Evolutionary conservation across 1,140 invertebrate genomes (phyloP), one percentile per base, ranked within the genome.

Genomic region (Lepeophtheirus salmonis): DNA sequence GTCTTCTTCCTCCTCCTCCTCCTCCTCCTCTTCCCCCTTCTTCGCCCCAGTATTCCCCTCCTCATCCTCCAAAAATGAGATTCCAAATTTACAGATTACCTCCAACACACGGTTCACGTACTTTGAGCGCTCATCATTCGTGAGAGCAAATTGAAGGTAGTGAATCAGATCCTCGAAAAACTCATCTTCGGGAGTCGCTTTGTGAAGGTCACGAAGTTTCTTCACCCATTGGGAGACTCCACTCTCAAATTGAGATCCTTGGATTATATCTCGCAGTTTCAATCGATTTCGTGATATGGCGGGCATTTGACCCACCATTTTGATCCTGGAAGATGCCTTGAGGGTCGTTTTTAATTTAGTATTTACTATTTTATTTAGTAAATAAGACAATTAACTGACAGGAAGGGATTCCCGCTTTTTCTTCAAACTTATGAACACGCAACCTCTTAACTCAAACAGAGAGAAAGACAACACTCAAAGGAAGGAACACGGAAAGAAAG

Each of bases 1-100:
- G 24, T 48, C 50, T 49, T 54, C 52, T 1, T 55, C 50, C 56
- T 16, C 26, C 18, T 58, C 60, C 12, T 61, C 55, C 14, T 61
- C 56, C 17, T 56, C 2, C 17, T 57, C 26, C 13, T n/a, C 55
- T n/a, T 22, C 54, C 10, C 10, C 22, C 4, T 13, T 17, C 12
- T 12, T 22, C n/a, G 6, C 54, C 3, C 13, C 22, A 6, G 3
- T 17, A 4, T n/a, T 22, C 6, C 18, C 12, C 12, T 21, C 12
- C 23, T 56, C 18, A 14, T 18, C n/a, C 26, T 41, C 55, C 3
- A 57, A 30, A 41, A 57, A 57, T 16, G 55, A 57, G 30, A 23
- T 48, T 2, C 16, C 55, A 57, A 57, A 57, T 16, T 30, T 17
- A 57, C 55, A 57, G n/a, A 30, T 23, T 12, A 57, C 13, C 25